Conservation (phyloP, 1,140 invertebrate species). For the Anastrepha obliqua region DNA sequence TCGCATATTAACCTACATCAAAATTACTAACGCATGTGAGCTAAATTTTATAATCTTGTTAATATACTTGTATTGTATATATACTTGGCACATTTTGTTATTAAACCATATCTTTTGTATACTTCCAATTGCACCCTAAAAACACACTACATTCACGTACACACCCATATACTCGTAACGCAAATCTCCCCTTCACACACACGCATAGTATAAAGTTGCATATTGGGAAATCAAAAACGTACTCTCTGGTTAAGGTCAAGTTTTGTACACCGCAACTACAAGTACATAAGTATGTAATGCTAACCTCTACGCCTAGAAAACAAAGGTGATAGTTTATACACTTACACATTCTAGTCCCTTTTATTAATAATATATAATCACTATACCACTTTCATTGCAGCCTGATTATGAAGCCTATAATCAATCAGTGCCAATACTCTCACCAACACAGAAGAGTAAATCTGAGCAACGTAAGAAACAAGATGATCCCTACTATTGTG, state of each 20-base stretch:
- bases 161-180: neutral
- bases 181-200: neutral
- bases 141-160: neutral
- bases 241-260: slow-evolving; percentile 19
- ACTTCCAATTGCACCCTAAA: neutral
- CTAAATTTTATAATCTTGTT: no score
- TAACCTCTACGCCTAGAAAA: neutral
- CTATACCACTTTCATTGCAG: slow-evolving; percentile 55
- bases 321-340: neutral
- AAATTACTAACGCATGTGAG: no score
- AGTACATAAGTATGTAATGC: neutral
- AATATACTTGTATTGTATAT: no score
- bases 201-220: slow-evolving; percentile 13
- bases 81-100: no score
- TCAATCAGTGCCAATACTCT: slow-evolving; percentile 63
- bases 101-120: slow-evolving; percentile 4
- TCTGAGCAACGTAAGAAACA: slow-evolving; percentile 73
- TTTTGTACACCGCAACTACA: neutral
- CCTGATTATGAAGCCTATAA: slow-evolving; percentile 69
- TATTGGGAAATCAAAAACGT: slow-evolving; percentile 43
- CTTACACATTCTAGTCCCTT: neutral
- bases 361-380: neutral
- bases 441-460: slow-evolving; percentile 66
- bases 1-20: no score
- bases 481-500: slow-evolving; percentile 90